These are phyloP conservation scores for Neosilurus hyrtlii DNA, from an alignment of 2,797 vertebrate genomes.

Conservation along the genomic window DNA sequence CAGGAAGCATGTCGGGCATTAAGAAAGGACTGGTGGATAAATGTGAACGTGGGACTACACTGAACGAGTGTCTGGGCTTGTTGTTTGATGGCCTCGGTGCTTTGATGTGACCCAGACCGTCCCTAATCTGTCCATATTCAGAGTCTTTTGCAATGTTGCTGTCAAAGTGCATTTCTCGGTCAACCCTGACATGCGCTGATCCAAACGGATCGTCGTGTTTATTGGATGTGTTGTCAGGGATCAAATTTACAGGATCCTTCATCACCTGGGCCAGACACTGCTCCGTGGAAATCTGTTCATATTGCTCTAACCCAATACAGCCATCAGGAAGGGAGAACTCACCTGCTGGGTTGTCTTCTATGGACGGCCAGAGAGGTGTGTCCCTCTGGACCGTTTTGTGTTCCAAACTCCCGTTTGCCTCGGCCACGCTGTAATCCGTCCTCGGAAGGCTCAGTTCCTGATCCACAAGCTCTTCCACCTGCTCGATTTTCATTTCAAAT, in stretches of 20 bases:
- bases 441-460: constrained; percentile 34
- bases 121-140: constrained; percentile 17
- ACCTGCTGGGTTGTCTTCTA: constrained; percentile 15
- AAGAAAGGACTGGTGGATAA: constrained; percentile 6
- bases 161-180: constrained; percentile 28
- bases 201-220: constrained; percentile 25
- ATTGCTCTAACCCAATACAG: constrained; percentile 30
- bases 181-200: constrained; percentile 5
- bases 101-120: constrained; percentile 6
- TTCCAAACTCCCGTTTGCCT: neutral
- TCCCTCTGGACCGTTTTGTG: constrained; percentile 1
- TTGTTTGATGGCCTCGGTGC: neutral
- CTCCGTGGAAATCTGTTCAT: constrained; percentile 30
- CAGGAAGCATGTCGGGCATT: neutral
- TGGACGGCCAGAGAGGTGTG: constrained; percentile 28
- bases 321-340: constrained; percentile 11
- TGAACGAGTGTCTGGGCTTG: constrained; percentile 12
- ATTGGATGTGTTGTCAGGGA: neutral
- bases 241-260: constrained; percentile 26
- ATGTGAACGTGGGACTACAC: neutral
- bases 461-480: constrained; percentile 52
- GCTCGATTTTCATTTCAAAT: constrained; percentile 54
- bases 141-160: neutral
- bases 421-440: constrained; percentile 10
- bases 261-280: constrained; percentile 19